Conservation (phyloP, 2,888 invertebrate genomes). For the Athalia circularis region DNA sequence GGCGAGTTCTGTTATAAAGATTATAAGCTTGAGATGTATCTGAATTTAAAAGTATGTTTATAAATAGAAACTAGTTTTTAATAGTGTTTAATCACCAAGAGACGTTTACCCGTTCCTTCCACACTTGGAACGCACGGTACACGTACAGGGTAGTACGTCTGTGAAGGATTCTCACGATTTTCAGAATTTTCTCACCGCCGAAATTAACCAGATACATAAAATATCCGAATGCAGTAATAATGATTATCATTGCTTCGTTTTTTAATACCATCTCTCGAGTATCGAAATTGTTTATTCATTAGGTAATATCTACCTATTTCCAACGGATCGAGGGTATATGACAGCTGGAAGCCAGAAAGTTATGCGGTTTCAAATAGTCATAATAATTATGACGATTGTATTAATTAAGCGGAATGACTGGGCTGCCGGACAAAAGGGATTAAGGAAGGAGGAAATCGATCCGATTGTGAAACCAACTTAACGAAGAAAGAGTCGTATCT, state of each 20-base stretch:
- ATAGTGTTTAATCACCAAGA: not conserved
- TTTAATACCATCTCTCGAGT: too few species aligned
- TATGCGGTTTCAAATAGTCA: slow-evolving; percentile 46
- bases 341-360: slow-evolving; percentile 7
- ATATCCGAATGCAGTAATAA: too few species aligned
- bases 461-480: slow-evolving; percentile 52
- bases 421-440: slow-evolving; percentile 53
- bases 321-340: not conserved
- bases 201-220: not conserved
- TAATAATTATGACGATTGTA: slow-evolving; percentile 45
- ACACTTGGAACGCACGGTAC: too few species aligned
- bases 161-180: not conserved
- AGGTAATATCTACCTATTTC: too few species aligned
- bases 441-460: slow-evolving; percentile 52
- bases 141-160: not conserved
- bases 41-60: not conserved
- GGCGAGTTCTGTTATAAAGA: slow-evolving; percentile 28
- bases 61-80: slow-evolving; percentile 12
- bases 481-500: not conserved
- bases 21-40: not conserved
- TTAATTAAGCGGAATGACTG: slow-evolving; percentile 68
- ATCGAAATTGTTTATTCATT: too few species aligned
- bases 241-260: too few species aligned
- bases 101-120: too few species aligned
- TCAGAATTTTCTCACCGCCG: not conserved